These are phyloP conservation scores for Cerastis rubricosa DNA, from an alignment of 2,888 invertebrate genomes.

Conservation along the genomic window DNA sequence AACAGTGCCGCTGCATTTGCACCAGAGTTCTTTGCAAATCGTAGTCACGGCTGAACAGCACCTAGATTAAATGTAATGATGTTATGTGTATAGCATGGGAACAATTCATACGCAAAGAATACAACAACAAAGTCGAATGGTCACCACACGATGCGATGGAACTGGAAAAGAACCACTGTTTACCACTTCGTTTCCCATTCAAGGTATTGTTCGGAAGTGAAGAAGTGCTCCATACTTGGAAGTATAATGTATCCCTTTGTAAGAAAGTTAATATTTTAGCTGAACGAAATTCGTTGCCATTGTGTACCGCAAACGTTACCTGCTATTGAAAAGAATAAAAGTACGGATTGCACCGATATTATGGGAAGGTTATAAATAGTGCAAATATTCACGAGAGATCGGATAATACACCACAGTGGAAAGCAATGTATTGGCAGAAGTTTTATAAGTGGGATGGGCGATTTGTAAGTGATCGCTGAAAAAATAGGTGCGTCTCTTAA, in stretches of 20 bases:
- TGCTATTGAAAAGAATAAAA: constrained; percentile 83
- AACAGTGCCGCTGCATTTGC: not conserved
- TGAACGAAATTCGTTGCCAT: constrained; percentile 86
- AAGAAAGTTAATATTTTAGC: constrained; percentile 89
- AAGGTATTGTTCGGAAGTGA: constrained; percentile 89
- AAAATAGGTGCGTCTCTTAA: constrained; percentile 48
- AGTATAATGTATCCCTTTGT: constrained; percentile 89
- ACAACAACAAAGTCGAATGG: constrained; percentile 58
- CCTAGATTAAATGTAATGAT: constrained; percentile 11
- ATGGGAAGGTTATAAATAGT: constrained; percentile 79
- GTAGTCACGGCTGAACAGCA: not conserved
- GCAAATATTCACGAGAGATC: constrained; percentile 76
- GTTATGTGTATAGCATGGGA: constrained; percentile 1
- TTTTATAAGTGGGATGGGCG: constrained; percentile 82
- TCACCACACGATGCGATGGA: constrained; percentile 73
- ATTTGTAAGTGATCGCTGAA: constrained; percentile 84
- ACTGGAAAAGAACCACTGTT: constrained; percentile 85
- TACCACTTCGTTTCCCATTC: constrained; percentile 90
- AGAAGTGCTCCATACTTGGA: constrained; percentile 88
- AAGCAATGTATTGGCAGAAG: constrained; percentile 76
- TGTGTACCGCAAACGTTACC: constrained; percentile 86
- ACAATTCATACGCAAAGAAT: constrained; percentile 21
- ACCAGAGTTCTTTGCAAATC: not conserved
- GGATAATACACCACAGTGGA: constrained; percentile 69
- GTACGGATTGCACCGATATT: constrained; percentile 85